phyloP scores from a whole-genome alignment of 2,888 invertebrate species.

The Tachina grossa region DNA sequence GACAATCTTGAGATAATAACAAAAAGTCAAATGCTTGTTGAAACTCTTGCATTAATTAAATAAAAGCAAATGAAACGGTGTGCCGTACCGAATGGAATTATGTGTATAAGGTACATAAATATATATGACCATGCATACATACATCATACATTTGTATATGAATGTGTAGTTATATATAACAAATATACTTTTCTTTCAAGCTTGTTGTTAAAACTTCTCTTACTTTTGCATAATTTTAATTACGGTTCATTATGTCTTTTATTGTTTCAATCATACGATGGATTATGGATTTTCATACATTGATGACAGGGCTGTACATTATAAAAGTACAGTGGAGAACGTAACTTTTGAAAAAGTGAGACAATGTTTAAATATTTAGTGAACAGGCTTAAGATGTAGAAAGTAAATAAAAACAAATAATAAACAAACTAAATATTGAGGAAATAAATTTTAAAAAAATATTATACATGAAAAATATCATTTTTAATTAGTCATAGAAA shows the following conservation, averaged over 20 bases:
- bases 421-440: too few relatives aligned
- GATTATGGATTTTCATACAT: background rate
- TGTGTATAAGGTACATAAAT: too few relatives aligned
- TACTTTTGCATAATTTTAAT: background rate
- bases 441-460: too few relatives aligned
- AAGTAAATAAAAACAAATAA: too few relatives aligned
- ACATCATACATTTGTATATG: background rate
- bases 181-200: background rate
- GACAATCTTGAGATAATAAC: conserved; percentile 59
- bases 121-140: background rate
- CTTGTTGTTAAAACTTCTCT: background rate
- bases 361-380: too few relatives aligned
- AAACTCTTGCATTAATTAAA: conserved; percentile 61
- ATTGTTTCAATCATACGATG: background rate
- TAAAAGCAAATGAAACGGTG: conserved; percentile 6
- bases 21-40: conserved; percentile 62
- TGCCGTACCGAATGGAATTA: conserved; percentile 17
- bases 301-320: background rate
- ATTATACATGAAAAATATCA: too few relatives aligned
- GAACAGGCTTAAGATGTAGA: too few relatives aligned
- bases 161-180: background rate
- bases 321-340: background rate
- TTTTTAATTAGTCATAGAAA: too few relatives aligned
- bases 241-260: conserved; percentile 17
- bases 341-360: background rate